Percentiles rank a stretch among this genome's conserved stretches.
Conservation (phyloP, 2,113 vertebrate genomes). For the Aegotheles bennettii region DNA sequence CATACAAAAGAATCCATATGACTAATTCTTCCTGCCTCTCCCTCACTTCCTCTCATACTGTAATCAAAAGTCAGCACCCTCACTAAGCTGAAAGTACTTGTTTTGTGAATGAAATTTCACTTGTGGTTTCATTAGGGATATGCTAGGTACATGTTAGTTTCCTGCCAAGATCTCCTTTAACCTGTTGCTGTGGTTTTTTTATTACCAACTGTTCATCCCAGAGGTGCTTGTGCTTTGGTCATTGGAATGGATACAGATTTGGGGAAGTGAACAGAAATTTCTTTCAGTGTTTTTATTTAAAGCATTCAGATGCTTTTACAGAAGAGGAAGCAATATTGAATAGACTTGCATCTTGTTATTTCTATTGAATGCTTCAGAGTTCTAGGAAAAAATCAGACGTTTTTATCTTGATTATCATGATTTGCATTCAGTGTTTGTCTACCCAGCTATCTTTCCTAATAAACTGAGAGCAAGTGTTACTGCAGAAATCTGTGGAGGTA, state of each 20-base stretch:
- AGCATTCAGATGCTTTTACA: neutral
- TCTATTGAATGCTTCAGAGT: neutral
- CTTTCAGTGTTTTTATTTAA: neutral
- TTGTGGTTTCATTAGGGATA: neutral
- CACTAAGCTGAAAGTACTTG: neutral
- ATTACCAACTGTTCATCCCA: neutral
- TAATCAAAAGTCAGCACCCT: neutral
- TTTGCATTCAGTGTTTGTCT: neutral
- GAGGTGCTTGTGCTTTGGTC: neutral
- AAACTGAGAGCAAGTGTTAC: neutral
- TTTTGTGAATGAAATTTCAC: neutral
- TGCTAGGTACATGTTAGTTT: neutral
- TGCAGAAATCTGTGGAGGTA: neutral
- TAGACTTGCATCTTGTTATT: neutral
- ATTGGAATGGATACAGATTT: neutral
- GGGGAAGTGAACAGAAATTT: neutral
- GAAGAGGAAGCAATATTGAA: neutral
- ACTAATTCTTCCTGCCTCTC: neutral
- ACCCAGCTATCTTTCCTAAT: neutral
- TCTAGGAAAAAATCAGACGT: neutral
- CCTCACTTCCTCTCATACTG: neutral
- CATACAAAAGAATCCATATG: neutral
- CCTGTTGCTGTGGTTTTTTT: neutral
- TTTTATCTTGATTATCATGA: neutral
- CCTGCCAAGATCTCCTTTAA: neutral